phyloP scores from a whole-genome alignment of 2,113 vertebrate species.

The Irena cyanogastra region DNA sequence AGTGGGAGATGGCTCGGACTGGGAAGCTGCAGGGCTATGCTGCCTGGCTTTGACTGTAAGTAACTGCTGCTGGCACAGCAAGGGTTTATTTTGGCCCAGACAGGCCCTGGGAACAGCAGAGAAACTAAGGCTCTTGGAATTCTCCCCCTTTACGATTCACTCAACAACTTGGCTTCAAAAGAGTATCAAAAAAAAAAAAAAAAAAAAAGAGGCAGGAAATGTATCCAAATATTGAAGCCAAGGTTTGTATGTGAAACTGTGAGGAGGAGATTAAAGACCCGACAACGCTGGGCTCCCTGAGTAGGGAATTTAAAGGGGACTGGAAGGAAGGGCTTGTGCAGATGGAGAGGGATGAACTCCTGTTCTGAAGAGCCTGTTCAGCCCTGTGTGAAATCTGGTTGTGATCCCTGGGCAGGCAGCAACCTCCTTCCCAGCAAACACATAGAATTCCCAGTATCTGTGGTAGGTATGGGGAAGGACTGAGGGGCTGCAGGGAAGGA shows the following conservation, averaged over 20 bases:
- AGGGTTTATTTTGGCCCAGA: slow-evolving; percentile 69
- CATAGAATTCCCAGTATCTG: not conserved
- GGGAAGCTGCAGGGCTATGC: not conserved
- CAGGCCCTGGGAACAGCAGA: slow-evolving; percentile 67
- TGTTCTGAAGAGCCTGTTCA: not conserved
- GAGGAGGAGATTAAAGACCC: slow-evolving; percentile 19
- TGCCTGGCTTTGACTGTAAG: slow-evolving; percentile 14
- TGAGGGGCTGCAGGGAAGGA: not conserved
- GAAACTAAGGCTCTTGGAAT: slow-evolving; percentile 69
- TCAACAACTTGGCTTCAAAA: slow-evolving; percentile 62
- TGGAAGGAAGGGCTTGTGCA: not conserved
- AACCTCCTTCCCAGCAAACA: not conserved
- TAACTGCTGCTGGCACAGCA: slow-evolving; percentile 52
- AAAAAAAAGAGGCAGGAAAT: not conserved
- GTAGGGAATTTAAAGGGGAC: not conserved
- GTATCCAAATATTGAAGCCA: slow-evolving; percentile 44
- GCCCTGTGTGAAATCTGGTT: not conserved
- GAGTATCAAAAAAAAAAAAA: not conserved
- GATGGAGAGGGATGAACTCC: not conserved
- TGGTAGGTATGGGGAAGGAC: not conserved
- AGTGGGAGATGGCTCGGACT: not conserved
- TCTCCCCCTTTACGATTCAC: slow-evolving; percentile 57
- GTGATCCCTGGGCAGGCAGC: not conserved
- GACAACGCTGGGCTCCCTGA: not conserved
- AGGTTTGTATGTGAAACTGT: slow-evolving; percentile 44